Base-by-base conservation (phyloP, 2,888 invertebrate genomes). In the Melanostoma mellinum region DNA sequence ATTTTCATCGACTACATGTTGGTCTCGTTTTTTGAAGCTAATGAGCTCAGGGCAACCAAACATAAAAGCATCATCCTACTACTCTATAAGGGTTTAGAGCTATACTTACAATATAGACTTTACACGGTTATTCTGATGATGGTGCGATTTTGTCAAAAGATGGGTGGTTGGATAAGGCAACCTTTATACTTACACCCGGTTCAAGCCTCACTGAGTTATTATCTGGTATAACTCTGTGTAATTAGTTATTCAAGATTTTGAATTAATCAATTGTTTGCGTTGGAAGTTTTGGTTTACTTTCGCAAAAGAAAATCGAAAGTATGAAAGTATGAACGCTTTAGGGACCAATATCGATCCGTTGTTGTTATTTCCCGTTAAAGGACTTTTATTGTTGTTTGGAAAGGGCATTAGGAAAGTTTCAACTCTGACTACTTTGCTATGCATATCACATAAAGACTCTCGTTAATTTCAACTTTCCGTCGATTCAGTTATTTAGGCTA, bases 241-340 rank as follows among this genome's bases (percentile, higher is more conserved):
- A 84, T 84, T 79, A 84, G 84, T 84, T 84, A 84, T 84, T 79
- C 79, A 84, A 84, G 84, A 84, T 79, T 84, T 79, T 63, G 60
- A 60, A 79, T 79, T 79, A 84, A 84, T 84, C 84, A 79, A 75
- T 74, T 84, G 79, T 52, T 71, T 55, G 55, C 52, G 35, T 46
- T 78, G 38, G 69, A 40, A 73, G 46, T 55, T 69, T 63, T 33
- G 6, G 52, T 5, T 42, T 48, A n/a, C 9, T 38, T 42, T 33
- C 3, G 33, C 10, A 10, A 20, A 42, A 63, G 61, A 42, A 32
- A 42, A n/a, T 9, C 2, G 35, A 35, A 46, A 46, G 8, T 46
- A n/a, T 35, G 9, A n/a, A 8, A 38, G 6, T 3, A 8, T 20
- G 20, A 65, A n/a, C 38, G 40, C 32, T 9, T 42, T 50, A 42